phyloP scores from a whole-genome alignment of 2,888 invertebrate species.

The Priocnemis perturbator region DNA sequence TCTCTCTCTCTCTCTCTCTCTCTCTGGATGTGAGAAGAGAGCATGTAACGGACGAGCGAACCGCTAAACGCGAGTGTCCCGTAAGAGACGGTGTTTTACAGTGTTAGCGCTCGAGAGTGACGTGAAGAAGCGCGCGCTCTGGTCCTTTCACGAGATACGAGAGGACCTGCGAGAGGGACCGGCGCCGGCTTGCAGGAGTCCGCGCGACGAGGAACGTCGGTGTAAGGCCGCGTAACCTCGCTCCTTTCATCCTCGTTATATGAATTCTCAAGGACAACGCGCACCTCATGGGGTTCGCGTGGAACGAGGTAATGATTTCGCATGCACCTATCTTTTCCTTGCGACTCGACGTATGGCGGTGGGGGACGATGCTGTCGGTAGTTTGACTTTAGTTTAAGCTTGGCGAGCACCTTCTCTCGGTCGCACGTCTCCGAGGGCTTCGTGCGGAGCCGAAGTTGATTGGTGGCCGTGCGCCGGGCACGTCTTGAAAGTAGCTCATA shows the following conservation, averaged over 20 bases:
- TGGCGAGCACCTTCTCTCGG: too few relatives aligned
- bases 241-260: slow-evolving; percentile 54
- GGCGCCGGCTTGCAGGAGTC: background rate
- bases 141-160: too few relatives aligned
- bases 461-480: background rate
- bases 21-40: too few relatives aligned
- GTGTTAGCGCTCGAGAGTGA: background rate
- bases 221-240: slow-evolving; percentile 20
- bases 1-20: too few relatives aligned
- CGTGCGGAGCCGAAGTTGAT: background rate
- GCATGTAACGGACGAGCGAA: slow-evolving; percentile 23
- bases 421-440: background rate
- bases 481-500: background rate
- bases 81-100: background rate
- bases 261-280: slow-evolving; percentile 61
- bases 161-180: too few relatives aligned
- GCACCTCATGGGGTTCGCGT: slow-evolving; percentile 69
- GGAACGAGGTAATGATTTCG: slow-evolving; percentile 63
- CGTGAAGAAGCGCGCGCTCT: too few relatives aligned
- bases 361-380: background rate
- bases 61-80: background rate
- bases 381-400: too few relatives aligned
- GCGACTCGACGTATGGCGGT: too few relatives aligned
- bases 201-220: background rate
- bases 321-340: too few relatives aligned